Evolutionary conservation across 2,113 vertebrate genomes (phyloP), one percentile per base, ranked within the genome.

Genomic region (Barbus barbus): DNA sequence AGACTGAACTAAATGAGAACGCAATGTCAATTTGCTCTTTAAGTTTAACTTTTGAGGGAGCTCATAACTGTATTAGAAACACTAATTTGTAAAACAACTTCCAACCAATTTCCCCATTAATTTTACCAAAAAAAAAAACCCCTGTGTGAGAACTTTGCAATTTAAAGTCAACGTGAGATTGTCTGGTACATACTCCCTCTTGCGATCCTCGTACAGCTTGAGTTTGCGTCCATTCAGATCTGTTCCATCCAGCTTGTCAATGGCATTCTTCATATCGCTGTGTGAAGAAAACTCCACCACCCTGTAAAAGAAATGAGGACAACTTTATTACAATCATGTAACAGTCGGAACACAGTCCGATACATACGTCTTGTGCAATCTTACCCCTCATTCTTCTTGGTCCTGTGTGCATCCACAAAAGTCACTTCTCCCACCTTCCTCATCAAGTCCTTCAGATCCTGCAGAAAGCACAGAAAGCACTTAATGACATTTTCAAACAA

Each of bases 391-490:
- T 97, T 97, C 93, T 96, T 95, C 90, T 96, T 97, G 90, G 95
- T 94, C 89, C 97, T 94, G 93, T 97, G 97, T 36, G 97, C 97
- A 87, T 97, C 97, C 93, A 97, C 97, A 95, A 97, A 97, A 28
- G 96, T 97, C 58, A 97, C 97, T 83, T 97, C 97, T 71, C 96
- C 96, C 85, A 95, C 97, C 91, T 97, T 97, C 92, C 97, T 96
- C 97, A 97, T 97, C 90, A 97, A 94, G 93, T 97, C 97, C 92
- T 97, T 97, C 87, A 97, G 94, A 91, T 97, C 96, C 96, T 97
- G 93, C 92, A 89, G 92, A 90, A 91, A 91, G 86, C 86, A 58
- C 9, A 92, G 33, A 76, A 0, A 9, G 53, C 24, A 26, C 11
- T 82, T 56, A 87, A 73, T 63, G 41, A 75, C 51, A 38, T 11